Evolutionary conservation across 2,113 vertebrate genomes (phyloP), one percentile per base, ranked within the genome.

Genomic region (Sula dactylatra): DNA sequence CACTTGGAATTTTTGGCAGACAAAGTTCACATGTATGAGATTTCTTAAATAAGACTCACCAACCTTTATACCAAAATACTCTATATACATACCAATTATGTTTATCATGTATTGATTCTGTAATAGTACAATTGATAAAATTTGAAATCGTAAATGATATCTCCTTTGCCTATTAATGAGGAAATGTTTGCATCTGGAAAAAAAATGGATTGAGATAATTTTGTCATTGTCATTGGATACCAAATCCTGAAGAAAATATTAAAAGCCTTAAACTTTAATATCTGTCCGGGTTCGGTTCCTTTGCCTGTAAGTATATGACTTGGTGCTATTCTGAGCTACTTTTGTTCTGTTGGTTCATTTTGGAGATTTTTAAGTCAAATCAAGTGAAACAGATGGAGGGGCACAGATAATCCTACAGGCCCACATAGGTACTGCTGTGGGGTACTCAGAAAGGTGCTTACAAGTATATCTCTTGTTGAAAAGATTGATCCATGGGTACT

Each of bases 71-170:
- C 9, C 65, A 38, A 66, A 56, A 19, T 40, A 31, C 10, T 31
- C n/a, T 14, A 4, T 15, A 4, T 11, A 11, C 4, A 0, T 47
- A 11, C 4, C 27, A 58, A 32, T 32, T 32, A 5, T 22, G 42
- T 36, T 69, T 13, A 26, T 40, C 34, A 13, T 36, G 5, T 52
- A 8, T 87, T 67, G 84, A 44, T 55, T 85, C 29, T 74, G 55
- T 50, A 55, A 9, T 18, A 19, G 19, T n/a, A 6, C 7, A 29
- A 1, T 50, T 50, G 44, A 58, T 38, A 38, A 2, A 14, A 31
- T 36, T 49, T 56, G 17, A 44, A 58, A 22, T 31, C 71, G 6
- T 16, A 31, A 77, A 21, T 70, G 4, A 2, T 40, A 38, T 22
- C 16, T 82, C 15, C 26, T 74, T 84, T 90, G 22, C 21, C 29